Conservation (phyloP, 2,888 invertebrate genomes). For the Microctonus brassicae region DNA sequence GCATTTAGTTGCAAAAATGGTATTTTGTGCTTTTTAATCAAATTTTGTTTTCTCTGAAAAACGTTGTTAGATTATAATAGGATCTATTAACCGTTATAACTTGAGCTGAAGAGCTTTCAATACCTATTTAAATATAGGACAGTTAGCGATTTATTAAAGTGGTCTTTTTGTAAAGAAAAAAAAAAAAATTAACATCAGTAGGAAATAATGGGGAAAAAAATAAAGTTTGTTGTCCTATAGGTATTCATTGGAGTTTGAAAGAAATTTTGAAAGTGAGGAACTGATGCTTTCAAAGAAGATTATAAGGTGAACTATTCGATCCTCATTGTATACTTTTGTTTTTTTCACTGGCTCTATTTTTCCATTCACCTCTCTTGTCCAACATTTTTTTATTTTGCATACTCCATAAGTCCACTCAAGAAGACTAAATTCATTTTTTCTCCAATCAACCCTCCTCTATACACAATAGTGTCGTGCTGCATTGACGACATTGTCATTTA, state of each 20-base stretch:
- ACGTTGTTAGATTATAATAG: background rate
- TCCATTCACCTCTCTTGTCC: constrained; percentile 7
- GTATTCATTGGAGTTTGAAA: constrained; percentile 10
- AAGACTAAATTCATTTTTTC: constrained; percentile 48
- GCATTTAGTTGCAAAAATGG: background rate
- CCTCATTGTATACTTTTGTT: background rate
- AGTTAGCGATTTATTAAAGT: background rate
- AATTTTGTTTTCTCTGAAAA: background rate
- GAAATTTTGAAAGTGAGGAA: constrained; percentile 40
- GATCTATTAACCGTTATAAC: background rate
- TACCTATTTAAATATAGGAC: background rate
- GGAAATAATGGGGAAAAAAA: background rate
- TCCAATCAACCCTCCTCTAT: constrained; percentile 8
- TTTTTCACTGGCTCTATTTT: background rate
- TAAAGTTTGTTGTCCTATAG: background rate
- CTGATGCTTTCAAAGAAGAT: constrained; percentile 54
- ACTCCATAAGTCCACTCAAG: constrained; percentile 52
- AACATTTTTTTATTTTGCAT: constrained; percentile 36
- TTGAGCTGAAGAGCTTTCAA: background rate
- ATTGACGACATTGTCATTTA: constrained; percentile 35
- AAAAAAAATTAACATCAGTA: background rate
- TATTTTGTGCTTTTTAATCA: background rate
- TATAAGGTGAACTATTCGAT: constrained; percentile 50
- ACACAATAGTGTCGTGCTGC: constrained; percentile 20
- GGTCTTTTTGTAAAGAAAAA: background rate